Base-by-base conservation (phyloP, 2,888 invertebrate genomes). In the Falcaria lacertinaria region DNA sequence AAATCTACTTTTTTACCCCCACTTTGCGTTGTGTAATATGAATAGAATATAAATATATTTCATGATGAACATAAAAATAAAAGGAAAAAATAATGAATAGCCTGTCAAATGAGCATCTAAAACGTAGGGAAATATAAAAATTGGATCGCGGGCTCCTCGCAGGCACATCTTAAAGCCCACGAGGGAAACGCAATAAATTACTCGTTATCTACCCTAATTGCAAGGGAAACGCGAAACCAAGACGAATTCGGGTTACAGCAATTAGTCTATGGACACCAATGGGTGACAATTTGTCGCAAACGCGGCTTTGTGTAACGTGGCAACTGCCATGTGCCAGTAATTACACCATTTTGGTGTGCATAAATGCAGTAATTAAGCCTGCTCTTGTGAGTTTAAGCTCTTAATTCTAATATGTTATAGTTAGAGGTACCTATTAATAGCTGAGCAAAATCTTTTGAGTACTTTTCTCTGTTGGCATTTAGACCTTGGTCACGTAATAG, bases 181-280 rank as follows among this genome's bases (percentile, higher is more conserved):
- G 40, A 54, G 57, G 55, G 56, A 54, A 54, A 57, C 52, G 68
- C 67, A 57, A 77, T 84, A 80, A 80, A 82, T 83, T 78, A 65
- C 66, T 57, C 74, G 74, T 80, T 83, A 80, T 80, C 80, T 69
- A 64, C 52, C 65, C 61, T 80, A 79, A 84, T 80, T 76, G 73
- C 70, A 63, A 56, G 63, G 60, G 68, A 69, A 78, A 72, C 71
- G 73, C 61, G 69, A 70, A 73, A 69, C 66, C 56, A 64, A 68
- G 65, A 70, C 64, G 61, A 67, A 69, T 74, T 72, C 52, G 54
- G 54, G 56, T 60, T 60, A 48, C 57, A 52, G 71, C 75, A 76
- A 79, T 80, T 82, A 79, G 74, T 74, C 59, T 55, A 56, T 66
- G 70, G 63, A 60, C 54, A 60, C 52, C 64, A 60, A 72, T 74